Base-by-base conservation (phyloP, 2,888 invertebrate genomes). In the Trimorus sp. region DNA sequence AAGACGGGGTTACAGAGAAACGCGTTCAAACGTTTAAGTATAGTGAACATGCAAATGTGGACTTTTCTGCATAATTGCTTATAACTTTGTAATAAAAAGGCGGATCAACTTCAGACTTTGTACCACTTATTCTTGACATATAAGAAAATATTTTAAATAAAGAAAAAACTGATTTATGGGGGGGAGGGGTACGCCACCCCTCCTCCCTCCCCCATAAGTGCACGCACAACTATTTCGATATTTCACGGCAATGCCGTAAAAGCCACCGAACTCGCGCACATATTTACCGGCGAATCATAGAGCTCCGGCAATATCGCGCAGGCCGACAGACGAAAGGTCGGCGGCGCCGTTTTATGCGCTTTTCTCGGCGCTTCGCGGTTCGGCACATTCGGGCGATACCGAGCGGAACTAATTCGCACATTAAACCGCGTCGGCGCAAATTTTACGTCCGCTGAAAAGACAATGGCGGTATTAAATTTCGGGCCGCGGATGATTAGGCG, bases 391-490 rank as follows among this genome's bases (percentile, higher is more conserved):
- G n/a, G 36, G 75, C 37, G 53, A 68, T 53, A 40, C 45, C 63
- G 53, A 66, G 54, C 54, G 66, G 60, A 71, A 71, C 71, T 78
- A 78, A 78, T 78, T 78, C 54, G 63, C 40, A 48, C 59, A 60
- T 71, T 66, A 59, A 53, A 60, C 48, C 59, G 38, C 59, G 65
- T 75, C 59, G 51, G 42, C 45, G 15, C 40, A 42, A 49, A 60
- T 38, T 75, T 75, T 66, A 66, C 54, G 49, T 14, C 49, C 15
- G 48, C 40, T 40, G 11, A 42, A 58, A 48, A 66, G 75, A 75
- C 66, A 75, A 75, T 75, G 54, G 49, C 65, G 51, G 58, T 65
- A 74, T 65, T 60, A 70, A 70, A 70, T 70, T 70, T 40, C 8
- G 38, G 11, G 0, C 48, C 58, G 16, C 48, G 9, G 58, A 58